phyloP scores from a whole-genome alignment of 2,888 invertebrate species.

The Biston stratarius region DNA sequence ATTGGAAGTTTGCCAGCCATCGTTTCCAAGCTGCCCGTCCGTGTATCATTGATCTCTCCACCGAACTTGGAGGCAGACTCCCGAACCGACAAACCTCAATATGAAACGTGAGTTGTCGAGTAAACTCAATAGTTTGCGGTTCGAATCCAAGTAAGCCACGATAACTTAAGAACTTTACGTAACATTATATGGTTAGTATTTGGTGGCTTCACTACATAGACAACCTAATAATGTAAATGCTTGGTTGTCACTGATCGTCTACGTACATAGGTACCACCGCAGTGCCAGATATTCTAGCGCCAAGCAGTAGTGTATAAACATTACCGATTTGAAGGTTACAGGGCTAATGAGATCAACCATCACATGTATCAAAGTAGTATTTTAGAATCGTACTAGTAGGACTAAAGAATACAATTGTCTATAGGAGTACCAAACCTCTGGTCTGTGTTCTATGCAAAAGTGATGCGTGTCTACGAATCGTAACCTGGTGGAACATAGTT shows the following conservation, averaged over 20 bases:
- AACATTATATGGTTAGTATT: slow-evolving; percentile 36
- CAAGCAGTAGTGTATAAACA: too few relatives aligned
- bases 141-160: slow-evolving; percentile 39
- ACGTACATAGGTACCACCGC: too few relatives aligned
- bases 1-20: slow-evolving; percentile 56
- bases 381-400: background rate
- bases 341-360: too few relatives aligned
- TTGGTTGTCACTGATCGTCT: background rate
- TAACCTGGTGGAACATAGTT: background rate
- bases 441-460: background rate
- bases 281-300: too few relatives aligned
- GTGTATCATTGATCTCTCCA: slow-evolving; percentile 46
- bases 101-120: slow-evolving; percentile 33
- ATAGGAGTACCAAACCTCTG: too few relatives aligned
- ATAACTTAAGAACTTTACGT: slow-evolving; percentile 45
- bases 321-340: too few relatives aligned
- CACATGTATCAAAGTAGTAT: background rate
- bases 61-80: slow-evolving; percentile 37
- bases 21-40: slow-evolving; percentile 41
- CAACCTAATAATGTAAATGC: slow-evolving; percentile 25
- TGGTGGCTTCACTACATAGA: slow-evolving; percentile 19
- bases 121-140: slow-evolving; percentile 45
- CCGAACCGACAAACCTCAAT: slow-evolving; percentile 33
- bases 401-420: too few relatives aligned
- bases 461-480: slow-evolving; percentile 1